A percentile compares a stretch with the other conserved stretches of the same genome.
These are phyloP conservation scores for Tachina fera DNA, from an alignment of 2,888 invertebrate genomes.

Conservation along the genomic window DNA sequence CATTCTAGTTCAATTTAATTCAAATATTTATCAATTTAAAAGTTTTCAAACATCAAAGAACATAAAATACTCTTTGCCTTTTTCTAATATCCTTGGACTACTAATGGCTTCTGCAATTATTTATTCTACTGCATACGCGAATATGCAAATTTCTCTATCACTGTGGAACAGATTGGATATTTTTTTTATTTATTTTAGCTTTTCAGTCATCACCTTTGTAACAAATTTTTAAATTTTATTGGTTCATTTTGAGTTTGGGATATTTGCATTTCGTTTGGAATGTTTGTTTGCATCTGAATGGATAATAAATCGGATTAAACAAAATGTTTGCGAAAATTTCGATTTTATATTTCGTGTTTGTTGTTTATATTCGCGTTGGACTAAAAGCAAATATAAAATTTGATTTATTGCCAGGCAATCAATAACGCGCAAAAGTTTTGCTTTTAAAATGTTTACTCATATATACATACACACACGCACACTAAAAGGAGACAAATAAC, in stretches of 20 bases:
- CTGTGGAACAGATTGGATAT: neutral
- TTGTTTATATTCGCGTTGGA: constrained; percentile 26
- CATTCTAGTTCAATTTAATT: too few species aligned
- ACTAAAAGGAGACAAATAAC: neutral
- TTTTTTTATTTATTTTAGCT: constrained; percentile 13
- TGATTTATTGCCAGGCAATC: constrained; percentile 69
- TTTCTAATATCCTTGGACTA: neutral
- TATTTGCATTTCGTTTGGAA: constrained; percentile 23
- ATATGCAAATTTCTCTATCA: neutral
- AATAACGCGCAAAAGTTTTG: constrained; percentile 61
- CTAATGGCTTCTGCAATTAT: neutral
- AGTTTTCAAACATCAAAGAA: too few species aligned
- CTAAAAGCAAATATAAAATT: constrained; percentile 66
- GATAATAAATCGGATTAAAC: neutral
- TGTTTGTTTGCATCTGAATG: constrained; percentile 28
- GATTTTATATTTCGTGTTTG: constrained; percentile 28
- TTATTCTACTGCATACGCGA: neutral
- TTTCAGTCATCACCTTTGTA: constrained; percentile 4
- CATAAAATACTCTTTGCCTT: too few species aligned
- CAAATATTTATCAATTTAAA: too few species aligned
- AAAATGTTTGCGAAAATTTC: constrained; percentile 28
- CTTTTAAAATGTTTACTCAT: constrained; percentile 56
- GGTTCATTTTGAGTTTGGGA: neutral
- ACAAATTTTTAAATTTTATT: neutral
- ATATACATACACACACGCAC: neutral